Percentiles rank a stretch among this genome's conserved stretches.
Evolutionary conservation across 2,888 invertebrate species (phyloP).

Genomic region (Gasteruption jaculator): DNA sequence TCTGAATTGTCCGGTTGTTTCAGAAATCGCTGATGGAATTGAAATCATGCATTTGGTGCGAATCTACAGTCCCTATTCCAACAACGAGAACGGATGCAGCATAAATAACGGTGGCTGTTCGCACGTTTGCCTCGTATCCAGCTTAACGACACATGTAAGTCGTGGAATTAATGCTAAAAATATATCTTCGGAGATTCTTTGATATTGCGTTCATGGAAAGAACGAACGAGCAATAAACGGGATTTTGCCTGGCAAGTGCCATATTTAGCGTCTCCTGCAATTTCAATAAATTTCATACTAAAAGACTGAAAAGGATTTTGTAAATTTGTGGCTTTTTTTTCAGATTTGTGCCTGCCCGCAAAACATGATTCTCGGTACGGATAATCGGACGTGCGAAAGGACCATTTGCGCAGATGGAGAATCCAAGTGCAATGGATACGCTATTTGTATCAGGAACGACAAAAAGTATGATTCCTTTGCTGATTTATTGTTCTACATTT

Average conservation of each 20-base stretch:
- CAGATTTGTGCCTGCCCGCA: conserved; percentile 63
- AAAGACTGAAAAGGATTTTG: too few species aligned
- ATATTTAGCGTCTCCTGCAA: too few species aligned
- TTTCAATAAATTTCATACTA: too few species aligned
- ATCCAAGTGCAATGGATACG: conserved; percentile 53
- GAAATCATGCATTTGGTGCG: conserved; percentile 54
- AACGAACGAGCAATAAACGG: too few species aligned
- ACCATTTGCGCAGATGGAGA: conserved; percentile 47
- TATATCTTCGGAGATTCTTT: not conserved
- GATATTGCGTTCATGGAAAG: too few species aligned
- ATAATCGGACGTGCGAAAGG: conserved; percentile 58
- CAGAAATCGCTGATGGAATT: conserved; percentile 37
- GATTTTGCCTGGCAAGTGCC: too few species aligned
- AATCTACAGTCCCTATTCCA: conserved; percentile 46
- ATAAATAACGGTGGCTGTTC: conserved; percentile 64
- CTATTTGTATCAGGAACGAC: conserved; percentile 48
- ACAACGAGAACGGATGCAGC: conserved; percentile 58
- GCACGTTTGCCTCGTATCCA: conserved; percentile 65
- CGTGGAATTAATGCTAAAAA: not conserved
- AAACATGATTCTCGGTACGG: conserved; percentile 56
- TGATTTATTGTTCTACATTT: too few species aligned
- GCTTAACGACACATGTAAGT: conserved; percentile 23
- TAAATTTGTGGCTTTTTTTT: conserved; percentile 8
- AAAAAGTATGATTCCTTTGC: conserved; percentile 31
- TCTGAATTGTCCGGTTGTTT: too few species aligned